Conservation (phyloP, 2,888 invertebrate species). For the Cyclophora punctaria region DNA sequence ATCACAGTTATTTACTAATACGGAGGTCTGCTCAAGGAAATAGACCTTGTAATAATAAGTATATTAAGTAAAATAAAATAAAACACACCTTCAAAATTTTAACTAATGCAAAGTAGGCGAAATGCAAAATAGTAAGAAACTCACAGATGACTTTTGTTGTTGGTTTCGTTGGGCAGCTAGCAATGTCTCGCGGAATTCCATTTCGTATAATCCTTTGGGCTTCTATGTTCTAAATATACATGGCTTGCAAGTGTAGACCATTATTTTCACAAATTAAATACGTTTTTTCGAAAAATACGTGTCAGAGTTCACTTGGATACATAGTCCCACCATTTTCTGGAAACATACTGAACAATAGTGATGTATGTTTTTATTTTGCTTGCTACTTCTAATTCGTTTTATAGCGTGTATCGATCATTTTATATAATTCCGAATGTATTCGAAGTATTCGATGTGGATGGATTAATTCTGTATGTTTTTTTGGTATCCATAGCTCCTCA, state of each 20-base stretch:
- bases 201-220: constrained; percentile 27
- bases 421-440: too few species aligned
- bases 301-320: constrained; percentile 55
- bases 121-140: constrained; percentile 33
- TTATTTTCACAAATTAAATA: constrained; percentile 51
- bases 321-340: constrained; percentile 71
- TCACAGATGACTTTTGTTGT: constrained; percentile 73
- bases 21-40: not conserved
- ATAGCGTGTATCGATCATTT: too few species aligned
- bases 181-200: constrained; percentile 69
- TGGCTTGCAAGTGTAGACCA: constrained; percentile 27
- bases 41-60: not conserved
- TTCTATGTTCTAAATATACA: constrained; percentile 12
- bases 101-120: constrained; percentile 2
- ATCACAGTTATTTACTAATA: not conserved
- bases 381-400: too few species aligned
- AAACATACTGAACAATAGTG: constrained; percentile 54
- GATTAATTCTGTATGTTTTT: too few species aligned
- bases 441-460: too few species aligned
- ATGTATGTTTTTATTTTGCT: not conserved
- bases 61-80: constrained; percentile 14
- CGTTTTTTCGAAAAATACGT: constrained; percentile 62
- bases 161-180: constrained; percentile 69
- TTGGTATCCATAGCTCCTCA: too few species aligned
- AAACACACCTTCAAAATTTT: not conserved